Evolutionary conservation across 1,140 invertebrate genomes (phyloP), one percentile per base, ranked within the genome.

Genomic region (Parasteatoda tepidariorum): DNA sequence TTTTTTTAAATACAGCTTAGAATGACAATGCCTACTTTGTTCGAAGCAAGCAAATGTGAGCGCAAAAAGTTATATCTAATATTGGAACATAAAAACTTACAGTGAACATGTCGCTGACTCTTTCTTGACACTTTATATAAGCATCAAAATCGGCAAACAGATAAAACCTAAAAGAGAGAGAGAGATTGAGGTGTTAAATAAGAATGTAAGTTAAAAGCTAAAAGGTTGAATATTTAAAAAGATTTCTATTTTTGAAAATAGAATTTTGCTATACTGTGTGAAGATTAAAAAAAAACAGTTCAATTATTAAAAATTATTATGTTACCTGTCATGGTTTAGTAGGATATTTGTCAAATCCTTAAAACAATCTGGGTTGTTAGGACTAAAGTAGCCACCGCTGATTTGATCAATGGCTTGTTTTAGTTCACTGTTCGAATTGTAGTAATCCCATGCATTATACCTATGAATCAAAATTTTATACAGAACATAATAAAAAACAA

Each of bases 371-470:
- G 96, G 96, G 89, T 98, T 95, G 85, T 94, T 93, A 13, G 97
- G 96, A 85, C 95, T 97, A 91, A 99, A 99, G 92, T 96, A 99
- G 7, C 98, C 98, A 87, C 93, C 94, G 88, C 95, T 94, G 86
- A 99, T 98, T 90, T 99, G 97, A 91, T 99, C 98, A 83, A 99
- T 92, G 85, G 95, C 94, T 89, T 96, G 95, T 87, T 95, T 95
- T 73, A 99, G 92, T 90, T 99, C 98, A 2, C 94, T 92, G 89
- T 95, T 95, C 84, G 91, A 91, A 86, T 98, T 95, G 90, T 99
- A 99, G 89, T 97, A 99, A 85, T 96, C 93, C 85, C 94, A 93
- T 2, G 98, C 95, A 88, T 99, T 96, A 90, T 99, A 99, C 30
- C 81, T 83, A 64, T n/a, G n/a, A 34, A 41, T 13, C 9, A 31